phyloP scores from a whole-genome alignment of 1,140 invertebrate species.

The Sarcophaga peregrina region DNA sequence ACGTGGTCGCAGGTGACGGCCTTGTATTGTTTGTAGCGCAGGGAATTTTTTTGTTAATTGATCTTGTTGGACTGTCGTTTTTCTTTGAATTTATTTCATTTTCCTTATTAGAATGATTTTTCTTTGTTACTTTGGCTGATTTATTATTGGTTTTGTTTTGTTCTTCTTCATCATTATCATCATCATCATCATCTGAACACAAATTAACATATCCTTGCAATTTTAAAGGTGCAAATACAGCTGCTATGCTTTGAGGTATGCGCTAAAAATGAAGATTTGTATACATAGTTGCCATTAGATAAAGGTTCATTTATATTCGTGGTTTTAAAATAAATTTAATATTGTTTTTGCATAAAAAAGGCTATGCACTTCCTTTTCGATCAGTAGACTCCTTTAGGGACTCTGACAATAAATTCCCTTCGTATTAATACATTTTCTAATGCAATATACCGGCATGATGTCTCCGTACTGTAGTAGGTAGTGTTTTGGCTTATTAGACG shows the following conservation, averaged over 20 bases:
- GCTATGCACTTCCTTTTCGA: background rate
- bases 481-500: too few species aligned
- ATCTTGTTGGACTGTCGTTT: background rate
- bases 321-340: background rate
- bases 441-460: too few species aligned
- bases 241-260: constrained; percentile 28
- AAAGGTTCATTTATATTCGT: background rate
- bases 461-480: too few species aligned
- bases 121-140: background rate
- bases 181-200: constrained; percentile 42
- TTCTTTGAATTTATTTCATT: background rate
- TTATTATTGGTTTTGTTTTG: constrained; percentile 12
- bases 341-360: background rate
- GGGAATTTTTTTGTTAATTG: background rate
- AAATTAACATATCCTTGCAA: constrained; percentile 29
- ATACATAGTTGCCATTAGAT: too few species aligned
- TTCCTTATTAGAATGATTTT: background rate
- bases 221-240: constrained; percentile 18
- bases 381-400: too few species aligned
- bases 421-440: too few species aligned
- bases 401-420: too few species aligned
- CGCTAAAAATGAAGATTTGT: constrained; percentile 24
- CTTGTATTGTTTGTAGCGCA: background rate
- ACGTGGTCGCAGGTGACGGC: too few species aligned
- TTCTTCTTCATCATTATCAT: background rate